Conservation (phyloP, 2,113 vertebrate genomes). For the Zootoca vivipara region DNA sequence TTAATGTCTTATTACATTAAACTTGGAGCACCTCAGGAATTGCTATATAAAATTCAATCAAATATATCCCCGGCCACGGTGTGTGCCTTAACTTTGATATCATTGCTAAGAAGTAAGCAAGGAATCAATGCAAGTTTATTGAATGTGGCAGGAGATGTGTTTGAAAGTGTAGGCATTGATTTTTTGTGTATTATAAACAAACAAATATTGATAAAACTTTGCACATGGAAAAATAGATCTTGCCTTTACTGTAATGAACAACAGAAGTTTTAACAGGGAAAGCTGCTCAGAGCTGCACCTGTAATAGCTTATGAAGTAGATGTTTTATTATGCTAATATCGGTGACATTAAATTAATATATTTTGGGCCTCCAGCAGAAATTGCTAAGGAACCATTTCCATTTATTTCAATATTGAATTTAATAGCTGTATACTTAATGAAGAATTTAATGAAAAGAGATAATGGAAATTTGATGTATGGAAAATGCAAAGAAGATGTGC, state of each 20-base stretch:
- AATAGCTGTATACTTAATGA: constrained; percentile 22
- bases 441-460: constrained; percentile 28
- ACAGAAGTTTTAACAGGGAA: constrained; percentile 27
- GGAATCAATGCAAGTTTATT: constrained; percentile 39
- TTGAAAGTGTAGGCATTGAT: not conserved
- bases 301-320: constrained; percentile 18
- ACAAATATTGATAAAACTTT: constrained; percentile 40
- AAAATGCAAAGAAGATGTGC: not conserved
- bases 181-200: constrained; percentile 20
- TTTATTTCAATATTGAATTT: constrained; percentile 15
- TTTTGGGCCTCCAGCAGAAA: constrained; percentile 33
- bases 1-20: constrained; percentile 25
- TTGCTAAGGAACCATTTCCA: constrained; percentile 12
- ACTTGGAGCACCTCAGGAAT: not conserved
- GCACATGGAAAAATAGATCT: not conserved
- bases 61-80: constrained; percentile 39
- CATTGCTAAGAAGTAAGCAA: constrained; percentile 27
- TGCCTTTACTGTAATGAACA: constrained; percentile 4
- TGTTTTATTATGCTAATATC: constrained; percentile 21
- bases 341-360: constrained; percentile 26
- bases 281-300: constrained; percentile 8
- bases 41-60: constrained; percentile 34
- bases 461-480: constrained; percentile 8
- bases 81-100: constrained; percentile 22
- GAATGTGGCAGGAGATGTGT: not conserved